Base-by-base conservation (phyloP, 2,888 invertebrate species). In the Patella pellucida region DNA sequence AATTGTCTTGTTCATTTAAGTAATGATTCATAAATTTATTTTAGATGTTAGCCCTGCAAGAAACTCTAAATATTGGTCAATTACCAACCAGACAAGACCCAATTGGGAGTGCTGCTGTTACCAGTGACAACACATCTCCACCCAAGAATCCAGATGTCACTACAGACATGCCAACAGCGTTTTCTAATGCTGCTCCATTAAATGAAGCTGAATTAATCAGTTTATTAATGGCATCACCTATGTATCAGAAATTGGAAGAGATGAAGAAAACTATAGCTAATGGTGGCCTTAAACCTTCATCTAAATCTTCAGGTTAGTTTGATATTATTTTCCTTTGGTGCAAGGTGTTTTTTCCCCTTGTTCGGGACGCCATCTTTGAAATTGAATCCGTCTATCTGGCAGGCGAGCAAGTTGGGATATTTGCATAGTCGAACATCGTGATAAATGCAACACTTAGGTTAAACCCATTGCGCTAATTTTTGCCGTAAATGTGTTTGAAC, bases 201-300 rank as follows among this genome's bases (percentile, higher is more conserved):
- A 86, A 89, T 74, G 88, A 89, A 76, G 86, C 87, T 11, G 90
- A 90, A 70, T 80, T 90, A 14, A 86, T 88, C 62, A 83, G 86
- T 11, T 78, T 90, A 56, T 82, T 90, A 62, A 88, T 89, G 88
- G 87, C 88, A 1, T 89, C 89, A 4, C 90, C 90, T 5, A 82
- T 90, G 72, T 90, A 90, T 78, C 86, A 89, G 83, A 90, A 90
- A 79, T 80, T 90, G 79, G 90, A 90, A 76, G 82, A 84, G 71
- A 86, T 90, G 77, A 89, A 88, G 80, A 85, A 84, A 69, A 77
- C 83, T 52, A 82, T 90, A 15, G 85, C 85, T 52, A 83, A 81
- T 51, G 88, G 88, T 27, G 84, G 79, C 27, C 76, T 78, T 19
- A 73, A 75, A 27, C 62, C 76, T 52, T 76, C 79, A 0, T 76